These are phyloP conservation scores for Strigops habroptila DNA, from an alignment of 2,113 vertebrate species.

Conservation along the genomic window DNA sequence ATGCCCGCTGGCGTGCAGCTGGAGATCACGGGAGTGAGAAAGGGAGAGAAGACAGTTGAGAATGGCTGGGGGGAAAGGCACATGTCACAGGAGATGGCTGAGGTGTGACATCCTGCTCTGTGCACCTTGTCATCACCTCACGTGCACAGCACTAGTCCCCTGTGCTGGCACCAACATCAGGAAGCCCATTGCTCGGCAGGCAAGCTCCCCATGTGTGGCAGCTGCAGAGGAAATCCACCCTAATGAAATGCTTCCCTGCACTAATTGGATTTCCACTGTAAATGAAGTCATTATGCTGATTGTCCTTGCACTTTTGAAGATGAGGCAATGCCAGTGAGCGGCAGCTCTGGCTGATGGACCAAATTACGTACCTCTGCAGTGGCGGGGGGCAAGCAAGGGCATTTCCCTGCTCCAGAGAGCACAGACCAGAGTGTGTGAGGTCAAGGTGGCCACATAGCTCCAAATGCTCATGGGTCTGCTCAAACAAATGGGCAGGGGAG, in stretches of 20 bases:
- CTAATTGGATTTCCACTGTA: slow-evolving; percentile 38
- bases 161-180: neutral
- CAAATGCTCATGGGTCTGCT: neutral
- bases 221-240: neutral
- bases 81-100: neutral
- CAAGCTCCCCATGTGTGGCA: neutral
- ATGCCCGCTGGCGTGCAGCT: neutral
- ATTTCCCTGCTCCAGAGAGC: neutral
- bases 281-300: neutral
- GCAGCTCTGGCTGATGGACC: neutral
- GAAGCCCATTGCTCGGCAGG: accelerated
- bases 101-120: neutral
- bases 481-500: neutral
- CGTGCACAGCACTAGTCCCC: neutral
- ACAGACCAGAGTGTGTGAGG: accelerated
- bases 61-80: accelerated
- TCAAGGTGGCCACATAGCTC: neutral
- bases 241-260: slow-evolving; percentile 14
- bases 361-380: neutral
- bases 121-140: neutral
- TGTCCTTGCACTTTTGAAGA: neutral
- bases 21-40: neutral
- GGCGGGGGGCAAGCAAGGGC: neutral
- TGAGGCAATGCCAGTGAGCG: neutral
- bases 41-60: neutral